Evolutionary conservation across 2,113 vertebrate genomes (phyloP).

Genomic region (Tragelaphus buxtoni): DNA sequence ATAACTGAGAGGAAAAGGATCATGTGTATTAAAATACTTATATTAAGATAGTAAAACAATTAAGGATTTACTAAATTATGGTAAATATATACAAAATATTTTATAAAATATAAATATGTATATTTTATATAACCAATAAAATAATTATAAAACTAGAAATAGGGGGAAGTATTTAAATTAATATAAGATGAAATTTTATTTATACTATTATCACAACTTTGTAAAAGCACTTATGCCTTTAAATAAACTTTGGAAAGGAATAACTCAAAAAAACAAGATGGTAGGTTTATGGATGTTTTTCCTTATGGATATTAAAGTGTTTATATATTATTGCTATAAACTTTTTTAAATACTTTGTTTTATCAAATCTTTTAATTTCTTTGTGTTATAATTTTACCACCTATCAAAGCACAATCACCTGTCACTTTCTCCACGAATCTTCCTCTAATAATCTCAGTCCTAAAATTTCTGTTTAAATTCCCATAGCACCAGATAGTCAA

Average conservation of each 20-base stretch:
- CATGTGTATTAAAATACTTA: not conserved
- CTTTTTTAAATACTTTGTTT: not conserved
- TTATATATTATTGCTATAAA: not conserved
- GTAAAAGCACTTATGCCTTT: too few species aligned
- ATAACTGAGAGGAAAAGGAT: not conserved
- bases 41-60: not conserved
- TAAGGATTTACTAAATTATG: not conserved
- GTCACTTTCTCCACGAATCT: not conserved
- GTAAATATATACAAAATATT: too few species aligned
- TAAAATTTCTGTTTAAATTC: slow-evolving; percentile 6
- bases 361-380: not conserved
- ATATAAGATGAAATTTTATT: too few species aligned
- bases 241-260: not conserved
- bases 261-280: not conserved
- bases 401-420: not conserved
- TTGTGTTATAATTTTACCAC: not conserved
- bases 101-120: too few species aligned
- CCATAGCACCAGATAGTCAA: not conserved
- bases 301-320: not conserved
- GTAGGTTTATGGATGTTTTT: not conserved
- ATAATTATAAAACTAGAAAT: too few species aligned
- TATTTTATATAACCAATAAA: too few species aligned
- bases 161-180: too few species aligned
- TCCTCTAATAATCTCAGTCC: not conserved
- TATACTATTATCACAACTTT: too few species aligned